Evolutionary conservation across 2,888 invertebrate genomes (phyloP), one percentile per base, ranked within the genome.

Genomic region (Eupithecia centaureata): DNA sequence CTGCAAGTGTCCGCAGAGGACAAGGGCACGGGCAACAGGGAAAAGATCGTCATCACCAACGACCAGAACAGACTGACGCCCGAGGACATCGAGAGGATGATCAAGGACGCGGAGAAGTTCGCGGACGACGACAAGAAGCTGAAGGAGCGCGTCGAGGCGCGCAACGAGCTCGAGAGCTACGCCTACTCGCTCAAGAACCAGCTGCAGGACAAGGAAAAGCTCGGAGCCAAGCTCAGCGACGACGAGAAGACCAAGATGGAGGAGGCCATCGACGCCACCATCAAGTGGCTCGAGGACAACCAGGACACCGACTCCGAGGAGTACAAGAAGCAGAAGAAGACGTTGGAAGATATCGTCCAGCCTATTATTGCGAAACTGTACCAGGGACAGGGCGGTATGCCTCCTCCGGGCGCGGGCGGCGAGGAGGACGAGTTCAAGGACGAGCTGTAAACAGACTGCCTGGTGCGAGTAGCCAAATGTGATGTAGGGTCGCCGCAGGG

Each of bases 51-150:
- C 71, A 99, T 99, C 87, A 99, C 99, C 78, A 99, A 99, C 85
- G 99, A 99, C 84, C 98, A 99, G 89, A 99, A 99, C 92, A 95
- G 99, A 75, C 91, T 99, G 73, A 98, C 98, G 15, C 99, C 99
- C 5, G 99, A 99, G 78, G 99, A 99, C 82, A 99, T 99, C 78
- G 99, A 99, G 86, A 95, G 98, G 73, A 99, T 99, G 99, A 99
- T 99, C 89, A 97, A 97, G 91, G 99, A 99, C 86, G 99, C 99
- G 0, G 99, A 99, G 93, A 98, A 98, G 90, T 99, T 99, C 92
- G 98, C 99, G 22, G 99, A 99, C 83, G 99, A 99, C 77, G 99
- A 99, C 92, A 99, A 99, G 94, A 98, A 98, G 90, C 94, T 98
- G 75, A 98, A 98, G 93, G 98, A 99, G 90, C 95, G 97, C 62